These are phyloP conservation scores for Cynopterus sphinx DNA, from an alignment of 2,797 vertebrate genomes.

Conservation along the genomic window DNA sequence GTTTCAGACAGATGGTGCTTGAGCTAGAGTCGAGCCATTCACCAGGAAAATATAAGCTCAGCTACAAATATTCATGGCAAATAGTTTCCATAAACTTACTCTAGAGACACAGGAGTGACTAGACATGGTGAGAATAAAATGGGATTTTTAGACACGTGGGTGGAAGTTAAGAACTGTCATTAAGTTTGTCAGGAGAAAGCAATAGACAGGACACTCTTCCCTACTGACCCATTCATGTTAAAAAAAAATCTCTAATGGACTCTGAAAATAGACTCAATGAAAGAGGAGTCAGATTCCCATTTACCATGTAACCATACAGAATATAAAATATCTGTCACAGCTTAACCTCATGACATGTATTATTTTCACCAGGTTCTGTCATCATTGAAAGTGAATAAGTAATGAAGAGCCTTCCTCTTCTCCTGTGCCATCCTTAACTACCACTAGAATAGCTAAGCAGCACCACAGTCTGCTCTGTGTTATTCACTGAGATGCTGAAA, in stretches of 20 bases:
- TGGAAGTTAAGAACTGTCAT: constrained; percentile 34
- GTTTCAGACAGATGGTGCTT: constrained; percentile 72
- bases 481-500: constrained; percentile 23
- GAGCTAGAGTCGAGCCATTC: constrained; percentile 66
- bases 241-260: background rate
- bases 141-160: background rate
- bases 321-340: constrained; percentile 3
- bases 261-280: background rate
- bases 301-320: background rate
- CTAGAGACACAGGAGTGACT: constrained; percentile 33
- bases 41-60: constrained; percentile 71
- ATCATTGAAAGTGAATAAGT: constrained; percentile 17
- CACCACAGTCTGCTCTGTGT: background rate
- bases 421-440: background rate
- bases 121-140: constrained; percentile 36
- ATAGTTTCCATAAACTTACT: constrained; percentile 55
- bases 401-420: background rate
- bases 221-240: background rate
- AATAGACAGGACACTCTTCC: background rate
- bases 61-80: constrained; percentile 68
- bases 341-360: background rate
- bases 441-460: background rate
- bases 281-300: background rate
- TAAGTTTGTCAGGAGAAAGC: constrained; percentile 45
- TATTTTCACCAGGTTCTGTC: background rate